phyloP scores from a whole-genome alignment of 2,113 vertebrate species.

The Ciconia stormi region DNA sequence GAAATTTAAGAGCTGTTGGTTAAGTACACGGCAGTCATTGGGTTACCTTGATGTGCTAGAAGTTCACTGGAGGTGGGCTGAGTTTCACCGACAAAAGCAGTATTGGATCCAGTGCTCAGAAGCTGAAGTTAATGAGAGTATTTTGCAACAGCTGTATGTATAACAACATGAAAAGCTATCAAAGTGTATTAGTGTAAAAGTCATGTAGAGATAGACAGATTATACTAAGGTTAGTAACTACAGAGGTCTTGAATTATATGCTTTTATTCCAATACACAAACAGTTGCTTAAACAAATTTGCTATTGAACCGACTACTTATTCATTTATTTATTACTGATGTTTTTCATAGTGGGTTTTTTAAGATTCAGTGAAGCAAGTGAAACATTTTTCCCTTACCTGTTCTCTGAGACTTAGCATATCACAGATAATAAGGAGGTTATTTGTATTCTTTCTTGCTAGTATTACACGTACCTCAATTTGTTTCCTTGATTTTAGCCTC shows the following conservation, averaged over 20 bases:
- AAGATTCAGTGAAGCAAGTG: neutral
- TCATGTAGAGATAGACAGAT: neutral
- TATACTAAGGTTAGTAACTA: neutral
- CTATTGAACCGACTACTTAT: neutral
- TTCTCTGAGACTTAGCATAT: neutral
- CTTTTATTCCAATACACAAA: neutral
- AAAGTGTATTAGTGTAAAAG: neutral
- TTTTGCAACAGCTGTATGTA: neutral
- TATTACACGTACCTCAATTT: neutral
- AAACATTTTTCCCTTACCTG: neutral
- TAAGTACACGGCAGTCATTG: neutral
- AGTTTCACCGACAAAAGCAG: neutral
- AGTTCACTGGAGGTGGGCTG: neutral
- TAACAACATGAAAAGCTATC: neutral
- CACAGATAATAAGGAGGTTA: neutral
- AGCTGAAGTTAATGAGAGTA: neutral
- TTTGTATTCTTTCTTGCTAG: neutral
- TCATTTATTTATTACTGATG: neutral
- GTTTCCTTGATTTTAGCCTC: neutral
- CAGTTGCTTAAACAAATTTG: neutral
- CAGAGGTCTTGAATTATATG: neutral
- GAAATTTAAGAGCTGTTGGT: neutral
- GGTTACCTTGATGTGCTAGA: neutral
- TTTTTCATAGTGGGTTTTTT: neutral
- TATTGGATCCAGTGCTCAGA: neutral